Evolutionary conservation across 2,888 invertebrate genomes (phyloP).

Genomic region (Leistus spinibarbis): DNA sequence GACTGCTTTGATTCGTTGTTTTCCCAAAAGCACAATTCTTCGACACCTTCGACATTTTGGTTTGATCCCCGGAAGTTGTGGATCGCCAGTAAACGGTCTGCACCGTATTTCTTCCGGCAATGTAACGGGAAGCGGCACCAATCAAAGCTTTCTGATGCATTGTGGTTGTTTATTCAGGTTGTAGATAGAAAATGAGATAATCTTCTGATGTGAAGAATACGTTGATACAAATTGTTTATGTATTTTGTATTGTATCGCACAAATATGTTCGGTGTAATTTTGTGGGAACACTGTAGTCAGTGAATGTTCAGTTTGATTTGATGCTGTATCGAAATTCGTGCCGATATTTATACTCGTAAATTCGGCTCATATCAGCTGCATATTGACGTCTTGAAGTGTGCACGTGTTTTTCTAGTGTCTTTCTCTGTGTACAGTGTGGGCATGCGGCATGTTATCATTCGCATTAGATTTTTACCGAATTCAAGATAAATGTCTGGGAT

Average conservation of each 20-base stretch:
- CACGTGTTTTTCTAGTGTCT: conserved; percentile 26
- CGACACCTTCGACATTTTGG: conserved; percentile 52
- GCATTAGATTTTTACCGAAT: conserved; percentile 17
- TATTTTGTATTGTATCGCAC: neutral
- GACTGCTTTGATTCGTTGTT: conserved; percentile 3
- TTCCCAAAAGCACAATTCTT: conserved; percentile 51
- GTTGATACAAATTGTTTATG: neutral
- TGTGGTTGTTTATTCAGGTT: conserved; percentile 37
- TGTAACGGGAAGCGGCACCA: conserved; percentile 73
- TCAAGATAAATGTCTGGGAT: neutral
- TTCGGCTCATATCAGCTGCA: conserved; percentile 13
- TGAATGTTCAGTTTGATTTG: conserved; percentile 9
- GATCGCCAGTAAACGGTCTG: conserved; percentile 80
- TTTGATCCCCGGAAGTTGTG: conserved; percentile 46
- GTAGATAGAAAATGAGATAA: neutral
- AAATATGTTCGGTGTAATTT: neutral
- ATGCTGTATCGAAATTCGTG: neutral
- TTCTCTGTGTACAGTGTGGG: neutral
- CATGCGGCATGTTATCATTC: conserved; percentile 14
- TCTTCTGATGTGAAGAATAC: neutral
- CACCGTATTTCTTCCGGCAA: conserved; percentile 74
- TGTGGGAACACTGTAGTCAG: neutral
- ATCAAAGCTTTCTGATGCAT: conserved; percentile 63
- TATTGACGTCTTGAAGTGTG: conserved; percentile 27
- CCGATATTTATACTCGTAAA: conserved; percentile 16